Base-by-base conservation (phyloP, 2,888 invertebrate species). In the Petrophora chlorosata region DNA sequence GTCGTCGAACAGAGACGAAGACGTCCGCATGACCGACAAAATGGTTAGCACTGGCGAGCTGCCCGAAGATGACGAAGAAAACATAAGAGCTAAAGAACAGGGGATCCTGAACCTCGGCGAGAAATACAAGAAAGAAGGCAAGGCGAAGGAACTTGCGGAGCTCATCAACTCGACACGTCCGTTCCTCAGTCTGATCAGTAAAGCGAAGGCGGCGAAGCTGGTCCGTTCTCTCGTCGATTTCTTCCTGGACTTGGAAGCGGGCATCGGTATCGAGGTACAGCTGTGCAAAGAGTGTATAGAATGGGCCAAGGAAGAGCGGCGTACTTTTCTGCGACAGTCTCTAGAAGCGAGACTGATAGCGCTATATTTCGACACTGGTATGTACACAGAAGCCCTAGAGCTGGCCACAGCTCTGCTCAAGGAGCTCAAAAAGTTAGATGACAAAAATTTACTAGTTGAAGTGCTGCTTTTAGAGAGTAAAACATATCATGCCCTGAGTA, bases 171-270 rank as follows among this genome's bases (percentile, higher is more conserved):
- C 95, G 55, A 98, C 98, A 36, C 94, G 99, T 69, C 99, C 99
- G 9, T 99, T 99, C 81, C 92, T 99, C 51, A 95, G 95, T 70
- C 92, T 95, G 67, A 97, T 99, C 74, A 99, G 99, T 81, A 99
- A 99, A 91, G 99, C 99, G 22, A 99, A 99, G 90, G 99, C 99
- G 40, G 99, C 99, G 0, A 99, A 99, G 87, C 90, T 99, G 69
- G 99, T 99, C 5, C 94, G 99, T 58, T 96, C 97, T 13, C 91
- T 99, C 65, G 99, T 99, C 7, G 99, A 99, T 82, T 95, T 98
- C 91, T 99, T 99, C 86, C 90, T 99, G 65, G 99, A 98, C 79
- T 93, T 99, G 87, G 98, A 99, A 82, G 98, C 98, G 56, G 97
- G 96, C 36, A 98, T 98, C 59, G 99, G 99, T 40, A 97, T 97